A percentile compares a stretch with the other conserved stretches of the same genome.
Evolutionary conservation across 2,113 vertebrate genomes (phyloP).

Genomic region (Dunckerocampus dactyliophorus): DNA sequence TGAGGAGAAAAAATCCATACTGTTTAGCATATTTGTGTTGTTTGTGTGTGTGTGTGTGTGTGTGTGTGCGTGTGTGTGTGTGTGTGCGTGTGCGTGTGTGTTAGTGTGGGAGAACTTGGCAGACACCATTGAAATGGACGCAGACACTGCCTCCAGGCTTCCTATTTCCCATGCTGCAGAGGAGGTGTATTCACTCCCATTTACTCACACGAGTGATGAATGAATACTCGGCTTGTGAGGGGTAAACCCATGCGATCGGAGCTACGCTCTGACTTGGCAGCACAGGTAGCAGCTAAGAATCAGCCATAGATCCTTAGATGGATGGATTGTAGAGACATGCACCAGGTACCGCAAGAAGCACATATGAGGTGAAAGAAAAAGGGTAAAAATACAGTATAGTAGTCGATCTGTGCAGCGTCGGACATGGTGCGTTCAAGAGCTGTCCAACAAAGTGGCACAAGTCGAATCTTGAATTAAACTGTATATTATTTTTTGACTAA

Average conservation of each 20-base stretch:
- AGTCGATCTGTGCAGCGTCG: no score
- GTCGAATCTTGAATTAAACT: no score
- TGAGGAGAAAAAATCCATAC: conserved; percentile 21
- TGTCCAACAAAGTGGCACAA: no score
- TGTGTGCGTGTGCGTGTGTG: background rate
- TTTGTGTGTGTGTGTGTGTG: background rate
- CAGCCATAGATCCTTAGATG: no score
- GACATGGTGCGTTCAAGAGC: no score
- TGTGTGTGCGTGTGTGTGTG: background rate
- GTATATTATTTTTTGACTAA: no score
- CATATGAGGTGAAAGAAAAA: no score
- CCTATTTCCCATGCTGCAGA: conserved; percentile 24
- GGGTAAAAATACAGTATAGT: no score
- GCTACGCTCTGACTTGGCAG: no score
- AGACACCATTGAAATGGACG: conserved; percentile 17
- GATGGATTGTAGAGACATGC: no score
- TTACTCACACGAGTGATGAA: background rate
- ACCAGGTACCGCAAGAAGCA: no score
- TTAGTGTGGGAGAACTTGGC: conserved; percentile 13
- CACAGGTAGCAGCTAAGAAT: no score
- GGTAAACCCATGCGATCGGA: background rate
- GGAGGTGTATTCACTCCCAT: conserved; percentile 11
- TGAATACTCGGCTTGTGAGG: background rate
- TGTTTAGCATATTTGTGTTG: conserved; percentile 32
- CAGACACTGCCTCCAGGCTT: conserved; percentile 27